phyloP scores from a whole-genome alignment of 2,113 vertebrate species.

The Cercopithecus mona region DNA sequence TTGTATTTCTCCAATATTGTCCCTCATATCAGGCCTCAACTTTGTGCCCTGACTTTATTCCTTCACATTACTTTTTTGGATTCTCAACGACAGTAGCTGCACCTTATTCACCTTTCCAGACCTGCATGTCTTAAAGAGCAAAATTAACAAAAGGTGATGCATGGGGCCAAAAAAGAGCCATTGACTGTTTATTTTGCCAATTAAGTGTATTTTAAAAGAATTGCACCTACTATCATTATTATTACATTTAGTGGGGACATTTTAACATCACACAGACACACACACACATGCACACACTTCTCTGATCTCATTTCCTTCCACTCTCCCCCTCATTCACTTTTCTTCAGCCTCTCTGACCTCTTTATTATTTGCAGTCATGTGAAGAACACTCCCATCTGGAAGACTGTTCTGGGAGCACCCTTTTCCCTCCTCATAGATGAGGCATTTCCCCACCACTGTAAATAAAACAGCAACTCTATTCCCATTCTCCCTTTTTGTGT shows the following conservation, averaged over 20 bases:
- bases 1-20: not conserved
- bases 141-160: not conserved
- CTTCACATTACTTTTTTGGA: not conserved
- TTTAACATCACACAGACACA: not conserved
- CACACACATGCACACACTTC: not conserved
- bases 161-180: not conserved
- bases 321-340: not conserved
- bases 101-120: not conserved
- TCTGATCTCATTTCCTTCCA: not conserved
- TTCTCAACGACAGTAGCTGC: not conserved
- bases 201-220: not conserved
- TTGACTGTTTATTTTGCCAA: not conserved
- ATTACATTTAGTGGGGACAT: not conserved
- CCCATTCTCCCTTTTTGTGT: not conserved
- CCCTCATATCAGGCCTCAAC: not conserved
- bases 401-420: not conserved
- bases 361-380: not conserved
- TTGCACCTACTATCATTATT: not conserved
- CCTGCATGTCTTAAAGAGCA: not conserved
- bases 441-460: not conserved
- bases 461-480: not conserved
- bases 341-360: not conserved
- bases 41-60: not conserved
- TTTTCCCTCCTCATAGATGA: not conserved
- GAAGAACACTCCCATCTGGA: not conserved